phyloP scores from a whole-genome alignment of 1,140 invertebrate genomes.

The Eubasilissa regina region DNA sequence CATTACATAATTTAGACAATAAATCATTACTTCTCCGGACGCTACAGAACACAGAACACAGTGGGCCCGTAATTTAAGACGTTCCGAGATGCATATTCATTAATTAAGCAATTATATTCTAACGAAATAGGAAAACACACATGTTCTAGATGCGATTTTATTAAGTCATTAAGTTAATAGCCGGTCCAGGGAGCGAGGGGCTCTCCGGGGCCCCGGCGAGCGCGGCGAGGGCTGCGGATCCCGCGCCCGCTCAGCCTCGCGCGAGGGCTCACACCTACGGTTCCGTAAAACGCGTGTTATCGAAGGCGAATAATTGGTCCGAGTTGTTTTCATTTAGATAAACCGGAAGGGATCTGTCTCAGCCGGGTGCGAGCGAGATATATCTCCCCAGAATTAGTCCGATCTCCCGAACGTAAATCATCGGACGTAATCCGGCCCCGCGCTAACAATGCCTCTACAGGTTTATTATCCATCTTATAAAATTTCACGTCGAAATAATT shows the following conservation, averaged over 20 bases:
- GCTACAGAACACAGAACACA: slow-evolving; percentile 9
- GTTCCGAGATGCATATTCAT: slow-evolving; percentile 40
- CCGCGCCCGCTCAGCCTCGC: too few species aligned
- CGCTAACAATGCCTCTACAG: slow-evolving; percentile 60
- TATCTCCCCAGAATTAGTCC: slow-evolving; percentile 51
- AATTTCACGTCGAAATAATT: slow-evolving; percentile 61
- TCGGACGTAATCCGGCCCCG: slow-evolving; percentile 57
- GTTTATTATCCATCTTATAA: slow-evolving; percentile 61
- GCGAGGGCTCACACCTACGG: slow-evolving; percentile 41
- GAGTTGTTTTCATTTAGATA: slow-evolving; percentile 42
- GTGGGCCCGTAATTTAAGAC: slow-evolving; percentile 32
- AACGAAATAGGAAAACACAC: not conserved
- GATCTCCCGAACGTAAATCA: slow-evolving; percentile 59
- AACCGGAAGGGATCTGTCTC: slow-evolving; percentile 54
- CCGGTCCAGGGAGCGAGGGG: not conserved
- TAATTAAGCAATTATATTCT: slow-evolving; percentile 43
- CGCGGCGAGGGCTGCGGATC: not conserved
- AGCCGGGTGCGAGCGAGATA: slow-evolving; percentile 30
- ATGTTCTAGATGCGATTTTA: slow-evolving; percentile 44
- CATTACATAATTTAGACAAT: slow-evolving; percentile 31
- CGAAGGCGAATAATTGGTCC: slow-evolving; percentile 36
- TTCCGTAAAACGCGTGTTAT: slow-evolving; percentile 28
- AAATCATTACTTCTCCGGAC: slow-evolving; percentile 23
- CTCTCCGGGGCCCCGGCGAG: not conserved
- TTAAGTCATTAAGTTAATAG: slow-evolving; percentile 51